Evolutionary conservation across 2,888 invertebrate species (phyloP).

Genomic region (Eueremaeus valkanovi): DNA sequence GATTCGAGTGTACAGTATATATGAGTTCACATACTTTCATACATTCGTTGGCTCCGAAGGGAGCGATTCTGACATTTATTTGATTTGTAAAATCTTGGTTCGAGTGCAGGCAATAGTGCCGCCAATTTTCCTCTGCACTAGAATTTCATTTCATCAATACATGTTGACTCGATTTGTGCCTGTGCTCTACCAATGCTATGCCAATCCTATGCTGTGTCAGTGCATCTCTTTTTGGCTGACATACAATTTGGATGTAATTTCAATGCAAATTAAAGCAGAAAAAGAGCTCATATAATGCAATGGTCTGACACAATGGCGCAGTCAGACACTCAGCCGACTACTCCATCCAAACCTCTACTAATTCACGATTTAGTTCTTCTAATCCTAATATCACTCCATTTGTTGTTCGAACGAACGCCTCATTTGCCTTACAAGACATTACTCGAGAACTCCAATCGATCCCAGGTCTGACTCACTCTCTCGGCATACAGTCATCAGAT

Average conservation of each 20-base stretch:
- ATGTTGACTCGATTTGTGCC: too few species aligned
- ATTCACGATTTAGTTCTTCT: too few species aligned
- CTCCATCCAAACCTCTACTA: too few species aligned
- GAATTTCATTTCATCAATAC: too few species aligned
- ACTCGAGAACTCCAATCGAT: not conserved
- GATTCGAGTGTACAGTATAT: too few species aligned
- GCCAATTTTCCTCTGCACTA: not conserved
- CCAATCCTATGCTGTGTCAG: not conserved
- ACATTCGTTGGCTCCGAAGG: not conserved
- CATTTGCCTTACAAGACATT: not conserved
- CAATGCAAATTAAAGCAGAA: not conserved
- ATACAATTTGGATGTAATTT: not conserved
- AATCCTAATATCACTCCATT: too few species aligned
- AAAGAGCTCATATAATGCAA: too few species aligned
- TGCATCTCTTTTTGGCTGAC: not conserved
- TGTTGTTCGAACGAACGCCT: too few species aligned
- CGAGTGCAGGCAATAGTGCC: not conserved
- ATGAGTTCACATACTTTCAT: not conserved
- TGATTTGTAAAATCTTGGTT: constrained; percentile 21
- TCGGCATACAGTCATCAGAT: not conserved
- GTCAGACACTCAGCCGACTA: too few species aligned
- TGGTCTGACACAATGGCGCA: too few species aligned
- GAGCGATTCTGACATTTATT: constrained; percentile 15
- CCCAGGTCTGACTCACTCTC: not conserved
- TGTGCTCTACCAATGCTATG: not conserved